A percentile compares a stretch with the other conserved stretches of the same genome.
phyloP scores from a whole-genome alignment of 2,888 invertebrate genomes.

The Caenorhabditis sp. region DNA sequence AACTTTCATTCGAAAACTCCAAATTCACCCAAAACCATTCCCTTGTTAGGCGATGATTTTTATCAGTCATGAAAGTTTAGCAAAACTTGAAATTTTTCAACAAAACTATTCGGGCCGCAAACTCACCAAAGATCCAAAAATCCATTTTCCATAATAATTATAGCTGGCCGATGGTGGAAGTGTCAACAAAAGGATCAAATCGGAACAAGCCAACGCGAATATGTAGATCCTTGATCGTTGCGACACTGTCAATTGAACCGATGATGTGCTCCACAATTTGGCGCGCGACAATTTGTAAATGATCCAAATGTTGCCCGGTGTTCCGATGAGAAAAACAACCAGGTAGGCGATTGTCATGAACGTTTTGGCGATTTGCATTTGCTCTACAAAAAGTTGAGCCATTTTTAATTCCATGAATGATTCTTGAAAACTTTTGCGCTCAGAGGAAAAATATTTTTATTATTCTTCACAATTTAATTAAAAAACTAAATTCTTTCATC shows the following conservation, averaged over 20 bases:
- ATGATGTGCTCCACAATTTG: slow-evolving; percentile 28
- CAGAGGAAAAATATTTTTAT: no score
- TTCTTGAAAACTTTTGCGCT: no score
- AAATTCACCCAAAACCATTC: no score
- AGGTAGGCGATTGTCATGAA: slow-evolving; percentile 56
- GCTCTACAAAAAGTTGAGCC: slow-evolving; percentile 1
- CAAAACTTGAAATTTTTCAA: no score
- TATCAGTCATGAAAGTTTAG: no score
- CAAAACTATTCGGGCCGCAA: no score
- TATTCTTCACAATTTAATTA: no score
- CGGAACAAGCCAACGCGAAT: slow-evolving; percentile 58
- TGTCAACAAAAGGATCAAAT: slow-evolving; percentile 59
- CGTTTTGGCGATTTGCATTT: slow-evolving; percentile 49
- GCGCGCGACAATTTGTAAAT: slow-evolving; percentile 55
- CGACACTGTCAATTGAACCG: slow-evolving; percentile 42
- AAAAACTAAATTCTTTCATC: no score
- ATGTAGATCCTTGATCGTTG: slow-evolving; percentile 63
- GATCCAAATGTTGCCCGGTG: slow-evolving; percentile 62
- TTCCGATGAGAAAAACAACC: slow-evolving; percentile 57
- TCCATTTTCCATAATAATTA: slow-evolving; percentile 57
- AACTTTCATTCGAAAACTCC: no score
- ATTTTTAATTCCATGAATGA: no score
- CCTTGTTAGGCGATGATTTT: no score
- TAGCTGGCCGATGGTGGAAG: slow-evolving; percentile 57
- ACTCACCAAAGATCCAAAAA: slow-evolving; percentile 53